Conservation (phyloP, 2,888 invertebrate species). For the Timema cristinae region DNA sequence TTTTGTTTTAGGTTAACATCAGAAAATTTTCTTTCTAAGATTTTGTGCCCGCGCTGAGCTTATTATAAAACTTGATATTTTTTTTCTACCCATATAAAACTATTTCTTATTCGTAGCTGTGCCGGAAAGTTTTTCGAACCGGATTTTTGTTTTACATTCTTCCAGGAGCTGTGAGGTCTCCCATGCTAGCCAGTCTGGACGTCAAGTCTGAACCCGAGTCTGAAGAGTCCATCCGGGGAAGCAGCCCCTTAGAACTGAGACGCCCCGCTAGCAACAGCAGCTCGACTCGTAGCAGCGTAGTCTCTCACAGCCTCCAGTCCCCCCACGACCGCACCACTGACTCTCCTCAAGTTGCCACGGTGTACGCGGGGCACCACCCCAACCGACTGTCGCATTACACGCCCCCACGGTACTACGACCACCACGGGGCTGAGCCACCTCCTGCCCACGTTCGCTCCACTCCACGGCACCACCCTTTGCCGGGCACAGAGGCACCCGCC, state of each 20-base stretch:
- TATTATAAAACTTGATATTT: no score
- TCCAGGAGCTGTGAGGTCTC: constrained; percentile 31
- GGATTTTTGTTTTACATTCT: constrained; percentile 22
- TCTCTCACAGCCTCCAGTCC: constrained; percentile 47
- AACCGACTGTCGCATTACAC: constrained; percentile 46
- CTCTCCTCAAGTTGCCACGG: constrained; percentile 66
- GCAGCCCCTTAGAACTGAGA: constrained; percentile 62
- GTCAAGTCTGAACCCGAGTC: constrained; percentile 38
- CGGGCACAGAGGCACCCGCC: constrained; percentile 33
- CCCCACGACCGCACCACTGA: constrained; percentile 60
- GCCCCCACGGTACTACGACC: constrained; percentile 53
- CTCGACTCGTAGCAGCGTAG: constrained; percentile 31
- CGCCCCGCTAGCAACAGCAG: constrained; percentile 50
- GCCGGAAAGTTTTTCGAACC: no score
- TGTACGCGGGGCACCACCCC: constrained; percentile 53
- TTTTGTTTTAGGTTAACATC: no score
- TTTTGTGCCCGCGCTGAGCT: no score
- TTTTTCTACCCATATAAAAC: no score
- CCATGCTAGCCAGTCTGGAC: constrained; percentile 29
- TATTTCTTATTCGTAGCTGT: no score
- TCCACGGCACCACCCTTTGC: constrained; percentile 41
- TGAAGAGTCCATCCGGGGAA: constrained; percentile 47
- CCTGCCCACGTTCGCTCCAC: constrained; percentile 52
- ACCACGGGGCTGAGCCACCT: constrained; percentile 49
- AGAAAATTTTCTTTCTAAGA: no score